Evolutionary conservation across 2,888 invertebrate species (phyloP).

Genomic region (Eupeodes latifasciatus): DNA sequence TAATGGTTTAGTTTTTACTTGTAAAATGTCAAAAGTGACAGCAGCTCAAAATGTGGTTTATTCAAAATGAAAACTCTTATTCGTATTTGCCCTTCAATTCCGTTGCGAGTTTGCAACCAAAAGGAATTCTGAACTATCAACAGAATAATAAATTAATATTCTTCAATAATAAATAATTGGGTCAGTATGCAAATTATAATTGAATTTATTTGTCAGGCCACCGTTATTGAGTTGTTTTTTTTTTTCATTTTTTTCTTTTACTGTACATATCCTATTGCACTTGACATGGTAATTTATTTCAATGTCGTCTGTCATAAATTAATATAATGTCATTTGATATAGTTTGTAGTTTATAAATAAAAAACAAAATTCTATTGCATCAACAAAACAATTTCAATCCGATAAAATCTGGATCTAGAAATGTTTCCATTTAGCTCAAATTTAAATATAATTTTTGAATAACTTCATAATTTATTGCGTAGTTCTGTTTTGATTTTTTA

Average conservation of each 20-base stretch:
- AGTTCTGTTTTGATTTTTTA: too few relatives aligned
- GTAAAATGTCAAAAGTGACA: too few relatives aligned
- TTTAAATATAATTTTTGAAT: too few relatives aligned
- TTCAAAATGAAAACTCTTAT: too few relatives aligned
- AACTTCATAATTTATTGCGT: too few relatives aligned
- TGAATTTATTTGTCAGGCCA: background rate
- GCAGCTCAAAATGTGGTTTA: too few relatives aligned
- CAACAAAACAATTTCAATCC: background rate
- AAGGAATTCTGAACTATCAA: too few relatives aligned
- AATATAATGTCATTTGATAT: background rate
- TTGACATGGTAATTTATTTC: conserved; percentile 9
- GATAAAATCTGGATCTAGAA: background rate
- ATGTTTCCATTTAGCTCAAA: too few relatives aligned
- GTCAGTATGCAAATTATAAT: conserved; percentile 1
- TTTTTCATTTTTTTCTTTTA: background rate
- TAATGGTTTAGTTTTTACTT: too few relatives aligned
- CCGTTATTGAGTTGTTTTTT: background rate
- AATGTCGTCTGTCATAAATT: conserved; percentile 2
- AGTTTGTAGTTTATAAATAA: background rate
- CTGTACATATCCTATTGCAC: background rate
- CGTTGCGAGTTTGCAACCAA: too few relatives aligned
- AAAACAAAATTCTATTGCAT: background rate
- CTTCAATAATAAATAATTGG: background rate
- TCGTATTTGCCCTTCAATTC: too few relatives aligned
- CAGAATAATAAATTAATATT: too few relatives aligned